Conservation (phyloP, 2,888 invertebrate genomes). For the Nysson spinosus region DNA sequence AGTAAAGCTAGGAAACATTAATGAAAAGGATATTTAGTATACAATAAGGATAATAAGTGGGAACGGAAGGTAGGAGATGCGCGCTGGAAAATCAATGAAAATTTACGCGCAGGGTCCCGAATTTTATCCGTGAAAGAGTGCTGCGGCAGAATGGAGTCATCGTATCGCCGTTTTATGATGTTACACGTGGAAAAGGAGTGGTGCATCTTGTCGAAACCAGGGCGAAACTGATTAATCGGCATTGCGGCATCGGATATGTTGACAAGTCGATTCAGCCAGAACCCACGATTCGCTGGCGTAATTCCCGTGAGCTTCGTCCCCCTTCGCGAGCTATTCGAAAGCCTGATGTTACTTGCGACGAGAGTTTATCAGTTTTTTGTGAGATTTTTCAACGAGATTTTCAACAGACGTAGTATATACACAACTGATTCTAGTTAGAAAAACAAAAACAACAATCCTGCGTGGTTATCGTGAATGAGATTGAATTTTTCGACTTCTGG, state of each 20-base stretch:
- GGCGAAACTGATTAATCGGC: slow-evolving; percentile 53
- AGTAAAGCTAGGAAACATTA: neutral
- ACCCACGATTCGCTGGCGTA: slow-evolving; percentile 32
- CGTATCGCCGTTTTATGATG: slow-evolving; percentile 11
- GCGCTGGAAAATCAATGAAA: no score
- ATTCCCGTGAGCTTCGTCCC: slow-evolving; percentile 27
- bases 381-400: neutral
- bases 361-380: neutral
- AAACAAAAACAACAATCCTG: no score
- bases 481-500: no score
- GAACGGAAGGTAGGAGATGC: no score
- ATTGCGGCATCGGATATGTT: slow-evolving; percentile 49
- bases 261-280: slow-evolving; percentile 52
- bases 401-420: no score
- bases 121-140: no score
- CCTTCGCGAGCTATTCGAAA: neutral
- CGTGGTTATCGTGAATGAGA: slow-evolving; percentile 11
- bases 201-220: slow-evolving; percentile 44
- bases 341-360: slow-evolving; percentile 17
- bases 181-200: slow-evolving; percentile 16
- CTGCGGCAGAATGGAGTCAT: no score
- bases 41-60: no score
- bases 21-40: no score
- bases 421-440: no score
- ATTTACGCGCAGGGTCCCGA: no score